A percentile compares a stretch with the other conserved stretches of the same genome.
Evolutionary conservation across 1,140 invertebrate species (phyloP).

Genomic region (Drosophila suzukii): DNA sequence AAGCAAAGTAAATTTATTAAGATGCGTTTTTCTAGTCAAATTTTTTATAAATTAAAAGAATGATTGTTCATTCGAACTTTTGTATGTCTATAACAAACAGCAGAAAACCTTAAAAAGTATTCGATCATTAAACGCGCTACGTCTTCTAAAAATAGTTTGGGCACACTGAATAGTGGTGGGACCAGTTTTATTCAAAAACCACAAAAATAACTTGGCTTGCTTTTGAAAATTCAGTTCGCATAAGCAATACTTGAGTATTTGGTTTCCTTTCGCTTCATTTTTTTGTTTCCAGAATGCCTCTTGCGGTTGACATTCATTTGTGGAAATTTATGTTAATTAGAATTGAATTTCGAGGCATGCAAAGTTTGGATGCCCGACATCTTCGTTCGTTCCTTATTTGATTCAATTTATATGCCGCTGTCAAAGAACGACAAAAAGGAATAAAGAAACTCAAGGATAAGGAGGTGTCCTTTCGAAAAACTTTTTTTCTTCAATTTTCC

Average conservation of each 20-base stretch:
- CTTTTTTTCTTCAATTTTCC: constrained; percentile 52
- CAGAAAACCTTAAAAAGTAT: too few species aligned
- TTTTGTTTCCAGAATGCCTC: constrained; percentile 24
- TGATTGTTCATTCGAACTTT: too few species aligned
- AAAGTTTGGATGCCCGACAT: constrained; percentile 57
- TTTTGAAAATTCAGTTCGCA: background rate
- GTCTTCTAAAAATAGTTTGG: too few species aligned
- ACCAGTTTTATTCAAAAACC: too few species aligned
- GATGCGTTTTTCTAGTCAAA: too few species aligned
- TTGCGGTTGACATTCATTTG: constrained; percentile 82
- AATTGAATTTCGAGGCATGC: constrained; percentile 81
- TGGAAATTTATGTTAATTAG: constrained; percentile 83
- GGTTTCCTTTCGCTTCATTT: constrained; percentile 3
- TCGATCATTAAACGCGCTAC: too few species aligned
- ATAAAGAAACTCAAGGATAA: constrained; percentile 10
- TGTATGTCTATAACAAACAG: too few species aligned
- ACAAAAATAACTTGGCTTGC: too few species aligned
- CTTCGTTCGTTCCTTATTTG: constrained; percentile 62
- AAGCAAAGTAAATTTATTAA: too few species aligned
- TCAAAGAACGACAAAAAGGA: constrained; percentile 38
- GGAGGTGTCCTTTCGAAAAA: constrained; percentile 41
- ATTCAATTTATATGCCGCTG: constrained; percentile 78
- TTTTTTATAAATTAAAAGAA: too few species aligned
- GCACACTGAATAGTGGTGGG: too few species aligned
- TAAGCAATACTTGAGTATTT: constrained; percentile 9